Evolutionary conservation across 2,888 invertebrate genomes (phyloP).

Genomic region (Cerceris ruficornis): DNA sequence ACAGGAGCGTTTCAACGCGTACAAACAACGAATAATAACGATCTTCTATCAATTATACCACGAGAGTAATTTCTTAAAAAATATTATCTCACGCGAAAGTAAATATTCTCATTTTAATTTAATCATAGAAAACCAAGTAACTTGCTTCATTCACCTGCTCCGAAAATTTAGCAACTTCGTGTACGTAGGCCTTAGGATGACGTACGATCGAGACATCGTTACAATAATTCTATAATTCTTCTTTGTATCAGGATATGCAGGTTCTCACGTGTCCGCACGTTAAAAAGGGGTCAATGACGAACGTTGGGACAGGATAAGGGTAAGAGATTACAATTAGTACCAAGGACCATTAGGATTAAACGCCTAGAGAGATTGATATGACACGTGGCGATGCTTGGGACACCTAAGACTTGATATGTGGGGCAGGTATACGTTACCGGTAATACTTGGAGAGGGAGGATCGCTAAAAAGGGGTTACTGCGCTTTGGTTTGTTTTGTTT

Average conservation of each 20-base stretch:
- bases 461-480: conserved; percentile 75
- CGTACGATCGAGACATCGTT: neutral
- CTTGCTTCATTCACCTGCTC: too few relatives aligned
- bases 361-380: conserved; percentile 80
- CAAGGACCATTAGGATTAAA: conserved; percentile 44
- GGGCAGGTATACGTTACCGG: conserved; percentile 76
- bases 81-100: too few relatives aligned
- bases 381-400: conserved; percentile 73
- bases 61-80: too few relatives aligned
- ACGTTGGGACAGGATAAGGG: conserved; percentile 19
- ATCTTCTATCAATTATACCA: too few relatives aligned
- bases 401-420: conserved; percentile 80
- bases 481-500: conserved; percentile 73
- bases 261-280: too few relatives aligned
- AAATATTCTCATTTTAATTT: too few relatives aligned
- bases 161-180: too few relatives aligned
- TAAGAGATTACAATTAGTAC: conserved; percentile 15
- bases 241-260: neutral
- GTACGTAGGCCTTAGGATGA: neutral
- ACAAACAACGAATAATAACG: too few relatives aligned
- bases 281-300: neutral
- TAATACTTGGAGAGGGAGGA: conserved; percentile 77
- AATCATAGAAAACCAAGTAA: too few relatives aligned
- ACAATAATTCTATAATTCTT: neutral
- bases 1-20: too few relatives aligned